Conservation (phyloP, 1,140 invertebrate species). For the Drosophila rufa region DNA sequence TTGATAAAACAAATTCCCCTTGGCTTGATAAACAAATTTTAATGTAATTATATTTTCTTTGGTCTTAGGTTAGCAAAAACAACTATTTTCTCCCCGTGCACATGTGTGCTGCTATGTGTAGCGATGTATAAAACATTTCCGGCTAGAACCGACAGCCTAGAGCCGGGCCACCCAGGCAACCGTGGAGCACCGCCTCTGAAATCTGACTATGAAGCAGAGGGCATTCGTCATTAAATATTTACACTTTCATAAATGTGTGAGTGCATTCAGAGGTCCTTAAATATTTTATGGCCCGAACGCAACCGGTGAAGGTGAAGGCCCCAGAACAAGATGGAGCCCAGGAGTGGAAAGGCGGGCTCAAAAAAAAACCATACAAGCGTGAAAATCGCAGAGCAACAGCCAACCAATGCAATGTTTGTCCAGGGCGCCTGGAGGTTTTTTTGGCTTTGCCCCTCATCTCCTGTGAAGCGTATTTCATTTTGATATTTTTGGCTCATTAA, state of each 20-base stretch:
- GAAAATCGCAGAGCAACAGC: constrained; percentile 61
- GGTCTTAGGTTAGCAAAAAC: not conserved
- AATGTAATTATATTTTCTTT: no score
- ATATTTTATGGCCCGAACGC: constrained; percentile 68
- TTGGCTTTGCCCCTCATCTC: constrained; percentile 1
- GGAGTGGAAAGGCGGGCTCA: not conserved
- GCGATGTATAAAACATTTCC: constrained; percentile 35
- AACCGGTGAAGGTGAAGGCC: constrained; percentile 58
- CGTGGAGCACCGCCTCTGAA: constrained; percentile 18
- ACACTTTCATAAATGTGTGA: constrained; percentile 83
- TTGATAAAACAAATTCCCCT: no score
- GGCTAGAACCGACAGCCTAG: constrained; percentile 24
- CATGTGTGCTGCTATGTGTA: constrained; percentile 9
- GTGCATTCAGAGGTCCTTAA: constrained; percentile 77
- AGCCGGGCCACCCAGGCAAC: constrained; percentile 8
- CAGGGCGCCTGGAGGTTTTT: constrained; percentile 15
- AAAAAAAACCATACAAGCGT: constrained; percentile 72
- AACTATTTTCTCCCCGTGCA: constrained; percentile 2
- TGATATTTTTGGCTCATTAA: constrained; percentile 55
- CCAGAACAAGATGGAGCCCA: constrained; percentile 13
- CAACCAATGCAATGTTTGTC: constrained; percentile 52
- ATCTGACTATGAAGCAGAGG: constrained; percentile 44
- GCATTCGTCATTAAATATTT: constrained; percentile 79
- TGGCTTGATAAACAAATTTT: no score
- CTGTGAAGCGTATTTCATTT: constrained; percentile 13